Evolutionary conservation across 1,140 invertebrate species (phyloP).

Genomic region (Rhynchophorus ferrugineus): DNA sequence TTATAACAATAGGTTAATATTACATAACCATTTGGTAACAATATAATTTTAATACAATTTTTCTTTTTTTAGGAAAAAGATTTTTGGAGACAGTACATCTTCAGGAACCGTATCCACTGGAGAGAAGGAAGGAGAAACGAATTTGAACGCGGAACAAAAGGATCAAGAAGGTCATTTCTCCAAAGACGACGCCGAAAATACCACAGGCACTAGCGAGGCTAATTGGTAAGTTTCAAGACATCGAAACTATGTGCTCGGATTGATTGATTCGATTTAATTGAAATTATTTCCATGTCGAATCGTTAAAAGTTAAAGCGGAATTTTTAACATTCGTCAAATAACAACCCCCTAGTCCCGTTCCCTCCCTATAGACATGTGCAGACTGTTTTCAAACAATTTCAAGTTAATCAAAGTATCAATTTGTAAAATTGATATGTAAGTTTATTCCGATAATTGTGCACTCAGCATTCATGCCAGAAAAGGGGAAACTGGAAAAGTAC

Average conservation of each 20-base stretch:
- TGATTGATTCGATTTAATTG: too few species aligned
- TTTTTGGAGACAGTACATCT: slow-evolving; percentile 18
- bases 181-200: slow-evolving; percentile 7
- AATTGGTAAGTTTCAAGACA: slow-evolving; percentile 9
- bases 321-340: neutral
- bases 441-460: slow-evolving; percentile 39
- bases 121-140: slow-evolving; percentile 17
- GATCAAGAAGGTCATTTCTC: neutral
- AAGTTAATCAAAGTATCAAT: slow-evolving; percentile 33
- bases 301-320: neutral
- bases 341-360: neutral
- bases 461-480: slow-evolving; percentile 33
- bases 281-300: neutral
- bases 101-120: slow-evolving; percentile 8
- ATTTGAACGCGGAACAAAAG: slow-evolving; percentile 8
- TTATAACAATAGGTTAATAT: slow-evolving; percentile 26
- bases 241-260: too few species aligned
- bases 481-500: slow-evolving; percentile 14
- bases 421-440: slow-evolving; percentile 38
- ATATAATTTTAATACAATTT: slow-evolving; percentile 1
- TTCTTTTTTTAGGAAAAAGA: slow-evolving; percentile 16
- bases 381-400: slow-evolving; percentile 23
- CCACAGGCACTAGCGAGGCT: neutral
- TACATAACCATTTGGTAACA: neutral
- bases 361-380: neutral